Evolutionary conservation across 2,888 invertebrate genomes (phyloP).

Genomic region (Leucania comma): DNA sequence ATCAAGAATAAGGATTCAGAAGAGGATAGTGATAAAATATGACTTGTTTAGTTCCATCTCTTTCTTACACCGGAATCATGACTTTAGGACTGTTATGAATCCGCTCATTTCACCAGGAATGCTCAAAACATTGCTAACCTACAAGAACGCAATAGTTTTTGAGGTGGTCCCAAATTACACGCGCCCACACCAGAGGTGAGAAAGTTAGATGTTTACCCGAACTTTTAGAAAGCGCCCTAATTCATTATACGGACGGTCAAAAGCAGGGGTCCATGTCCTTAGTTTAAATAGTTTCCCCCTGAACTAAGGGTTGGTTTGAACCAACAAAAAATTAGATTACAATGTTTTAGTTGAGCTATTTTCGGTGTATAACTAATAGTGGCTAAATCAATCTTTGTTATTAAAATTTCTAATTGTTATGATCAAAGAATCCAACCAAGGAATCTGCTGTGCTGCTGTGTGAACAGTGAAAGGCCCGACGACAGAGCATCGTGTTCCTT

Average conservation of each 20-base stretch:
- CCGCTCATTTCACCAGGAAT: conserved; percentile 7
- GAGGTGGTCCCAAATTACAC: conserved; percentile 53
- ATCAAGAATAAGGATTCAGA: no score
- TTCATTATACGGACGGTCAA: conserved; percentile 59
- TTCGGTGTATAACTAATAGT: background rate
- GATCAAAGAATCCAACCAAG: no score
- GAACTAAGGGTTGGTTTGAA: conserved; percentile 16
- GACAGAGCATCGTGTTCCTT: no score
- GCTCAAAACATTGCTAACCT: conserved; percentile 4
- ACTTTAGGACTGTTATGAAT: background rate
- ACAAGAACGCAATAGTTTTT: conserved; percentile 48
- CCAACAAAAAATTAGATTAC: conserved; percentile 36
- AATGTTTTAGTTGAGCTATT: conserved; percentile 13
- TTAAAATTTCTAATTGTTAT: no score
- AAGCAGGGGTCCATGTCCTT: conserved; percentile 42
- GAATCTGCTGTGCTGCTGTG: no score
- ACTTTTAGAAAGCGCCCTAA: conserved; percentile 63
- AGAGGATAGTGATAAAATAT: no score
- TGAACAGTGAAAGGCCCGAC: no score
- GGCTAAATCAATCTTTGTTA: no score
- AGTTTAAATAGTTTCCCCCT: conserved; percentile 62
- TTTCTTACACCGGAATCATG: no score
- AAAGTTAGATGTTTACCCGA: conserved; percentile 58
- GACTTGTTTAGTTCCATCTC: no score
- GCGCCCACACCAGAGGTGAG: conserved; percentile 48